Conservation (phyloP, 2,888 invertebrate genomes). For the Melikaiella ostensackeni region DNA sequence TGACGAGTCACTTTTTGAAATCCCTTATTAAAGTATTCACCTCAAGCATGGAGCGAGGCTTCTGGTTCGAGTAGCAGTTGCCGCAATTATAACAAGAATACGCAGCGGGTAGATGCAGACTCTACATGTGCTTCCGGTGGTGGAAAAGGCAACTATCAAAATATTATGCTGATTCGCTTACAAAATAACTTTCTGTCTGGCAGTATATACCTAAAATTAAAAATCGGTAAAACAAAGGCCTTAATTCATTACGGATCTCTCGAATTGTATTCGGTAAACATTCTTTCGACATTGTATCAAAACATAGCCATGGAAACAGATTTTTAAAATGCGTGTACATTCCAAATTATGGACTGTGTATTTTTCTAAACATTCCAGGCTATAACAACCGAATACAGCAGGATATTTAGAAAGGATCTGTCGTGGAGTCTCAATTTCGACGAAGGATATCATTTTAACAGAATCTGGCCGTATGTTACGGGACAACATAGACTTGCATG, state of each 20-base stretch:
- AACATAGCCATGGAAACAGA: not conserved
- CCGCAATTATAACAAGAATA: conserved; percentile 45
- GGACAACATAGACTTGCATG: conserved; percentile 64
- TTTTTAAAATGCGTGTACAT: not conserved
- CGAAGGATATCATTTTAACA: conserved; percentile 73
- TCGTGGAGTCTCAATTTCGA: conserved; percentile 15
- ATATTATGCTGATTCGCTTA: conserved; percentile 8
- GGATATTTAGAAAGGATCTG: conserved; percentile 21
- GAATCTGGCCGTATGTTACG: conserved; percentile 72
- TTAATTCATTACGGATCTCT: too few relatives aligned
- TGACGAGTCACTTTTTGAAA: conserved; percentile 74
- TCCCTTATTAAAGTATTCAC: conserved; percentile 41
- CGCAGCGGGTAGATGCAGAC: not conserved
- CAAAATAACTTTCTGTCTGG: conserved; percentile 6
- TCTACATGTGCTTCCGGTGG: conserved; percentile 21
- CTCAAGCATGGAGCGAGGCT: conserved; percentile 7
- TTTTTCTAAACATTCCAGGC: not conserved
- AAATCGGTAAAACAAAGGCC: not conserved
- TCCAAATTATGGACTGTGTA: not conserved
- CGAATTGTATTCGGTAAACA: too few relatives aligned
- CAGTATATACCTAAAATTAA: not conserved
- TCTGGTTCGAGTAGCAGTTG: conserved; percentile 31
- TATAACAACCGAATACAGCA: not conserved
- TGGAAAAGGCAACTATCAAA: conserved; percentile 31
- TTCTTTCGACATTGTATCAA: not conserved